These are phyloP conservation scores for Ectemnius continuus DNA, from an alignment of 2,888 invertebrate genomes.

Conservation along the genomic window DNA sequence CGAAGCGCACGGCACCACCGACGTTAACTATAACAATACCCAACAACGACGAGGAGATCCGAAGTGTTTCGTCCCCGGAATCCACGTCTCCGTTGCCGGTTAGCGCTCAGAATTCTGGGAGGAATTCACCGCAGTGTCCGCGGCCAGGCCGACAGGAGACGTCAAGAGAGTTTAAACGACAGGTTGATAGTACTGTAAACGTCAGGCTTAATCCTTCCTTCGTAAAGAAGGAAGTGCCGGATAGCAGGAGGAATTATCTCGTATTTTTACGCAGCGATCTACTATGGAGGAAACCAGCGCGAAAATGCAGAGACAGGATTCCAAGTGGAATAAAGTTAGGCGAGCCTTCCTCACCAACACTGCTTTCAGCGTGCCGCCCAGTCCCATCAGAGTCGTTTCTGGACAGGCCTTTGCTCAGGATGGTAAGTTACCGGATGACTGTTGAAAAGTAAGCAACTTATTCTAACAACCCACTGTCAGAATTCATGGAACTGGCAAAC, in stretches of 20 bases:
- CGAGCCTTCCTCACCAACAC: constrained; percentile 83
- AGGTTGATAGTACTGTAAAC: constrained; percentile 53
- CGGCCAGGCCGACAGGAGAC: constrained; percentile 53
- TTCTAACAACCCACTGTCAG: too few relatives aligned
- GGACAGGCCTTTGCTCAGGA: constrained; percentile 56
- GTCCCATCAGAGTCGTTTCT: constrained; percentile 81
- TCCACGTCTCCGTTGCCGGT: constrained; percentile 69
- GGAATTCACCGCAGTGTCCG: constrained; percentile 58
- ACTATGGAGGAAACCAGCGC: constrained; percentile 54
- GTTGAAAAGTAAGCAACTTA: too few relatives aligned
- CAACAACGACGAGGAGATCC: constrained; percentile 82
- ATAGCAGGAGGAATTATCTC: too few relatives aligned
- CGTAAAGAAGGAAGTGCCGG: too few relatives aligned
- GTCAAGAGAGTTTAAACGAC: constrained; percentile 63
- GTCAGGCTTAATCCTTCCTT: too few relatives aligned
- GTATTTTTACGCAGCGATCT: constrained; percentile 45
- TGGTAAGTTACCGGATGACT: constrained; percentile 54
- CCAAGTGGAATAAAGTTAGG: constrained; percentile 88
- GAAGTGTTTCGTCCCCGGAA: constrained; percentile 70
- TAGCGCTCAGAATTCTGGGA: constrained; percentile 53
- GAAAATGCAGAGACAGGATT: constrained; percentile 80
- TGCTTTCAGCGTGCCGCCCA: constrained; percentile 84
- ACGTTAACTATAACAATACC: constrained; percentile 82
- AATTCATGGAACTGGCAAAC: too few relatives aligned
- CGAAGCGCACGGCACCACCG: constrained; percentile 74